These are phyloP conservation scores for Gambusia affinis DNA, from an alignment of 2,113 vertebrate genomes.

Conservation along the genomic window DNA sequence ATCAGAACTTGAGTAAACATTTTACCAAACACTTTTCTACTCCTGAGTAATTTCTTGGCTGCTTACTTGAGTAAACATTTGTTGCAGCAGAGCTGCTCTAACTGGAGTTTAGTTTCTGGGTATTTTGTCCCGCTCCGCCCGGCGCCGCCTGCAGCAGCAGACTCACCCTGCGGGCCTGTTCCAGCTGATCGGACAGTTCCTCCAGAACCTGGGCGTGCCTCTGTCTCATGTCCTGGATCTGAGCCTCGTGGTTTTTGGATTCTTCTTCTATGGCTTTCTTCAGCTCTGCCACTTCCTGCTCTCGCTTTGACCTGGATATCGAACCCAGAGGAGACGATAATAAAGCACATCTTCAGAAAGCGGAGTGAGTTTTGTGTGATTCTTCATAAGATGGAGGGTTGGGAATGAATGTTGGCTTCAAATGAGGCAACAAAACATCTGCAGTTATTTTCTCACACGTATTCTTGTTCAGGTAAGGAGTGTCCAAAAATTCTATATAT, in stretches of 20 bases:
- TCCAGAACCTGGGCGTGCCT: conserved; percentile 89
- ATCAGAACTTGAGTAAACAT: no score
- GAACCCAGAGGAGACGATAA: neutral
- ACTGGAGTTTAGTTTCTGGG: no score
- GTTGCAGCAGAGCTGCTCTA: no score
- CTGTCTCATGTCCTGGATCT: conserved; percentile 96
- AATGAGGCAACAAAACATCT: neutral
- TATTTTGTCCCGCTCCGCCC: neutral
- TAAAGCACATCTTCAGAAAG: neutral
- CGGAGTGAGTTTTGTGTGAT: no score
- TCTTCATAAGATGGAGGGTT: no score
- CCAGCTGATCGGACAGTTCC: conserved; percentile 94
- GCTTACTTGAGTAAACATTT: no score
- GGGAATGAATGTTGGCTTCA: neutral
- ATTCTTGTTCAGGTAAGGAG: no score
- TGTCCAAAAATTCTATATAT: no score
- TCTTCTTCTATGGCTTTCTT: conserved; percentile 98
- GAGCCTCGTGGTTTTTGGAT: conserved; percentile 92
- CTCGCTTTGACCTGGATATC: conserved; percentile 88
- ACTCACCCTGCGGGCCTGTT: conserved; percentile 96
- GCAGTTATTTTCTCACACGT: no score
- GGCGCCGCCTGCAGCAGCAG: neutral
- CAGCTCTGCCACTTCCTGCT: conserved; percentile 95
- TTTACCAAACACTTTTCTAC: no score
- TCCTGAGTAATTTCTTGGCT: no score